Evolutionary conservation across 2,113 vertebrate genomes (phyloP), one percentile per base, ranked within the genome.

Genomic region (Labrus mixtus): DNA sequence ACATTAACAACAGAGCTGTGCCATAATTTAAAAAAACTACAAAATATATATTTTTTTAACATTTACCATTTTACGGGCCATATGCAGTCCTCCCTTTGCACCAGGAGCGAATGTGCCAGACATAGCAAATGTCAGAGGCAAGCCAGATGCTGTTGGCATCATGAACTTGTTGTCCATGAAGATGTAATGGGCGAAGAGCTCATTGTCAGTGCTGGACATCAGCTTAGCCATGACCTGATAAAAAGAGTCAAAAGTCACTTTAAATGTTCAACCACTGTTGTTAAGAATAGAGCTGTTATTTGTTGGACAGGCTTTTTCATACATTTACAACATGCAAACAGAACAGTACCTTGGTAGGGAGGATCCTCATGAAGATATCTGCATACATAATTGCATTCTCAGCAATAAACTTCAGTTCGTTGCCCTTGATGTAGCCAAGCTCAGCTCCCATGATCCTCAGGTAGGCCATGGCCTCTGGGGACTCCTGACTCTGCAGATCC

Each of bases 141-240:
- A 77, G 16, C 97, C 97, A 67, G 93, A 90, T 61, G 95, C 95
- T 1, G 97, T 97, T 82, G 97, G 94, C 66, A 98, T 86, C 54
- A 94, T 92, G 83, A 97, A 96, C 78, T 95, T 94, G 59, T 96
- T 97, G 90, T 98, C 97, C 97, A 97, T 96, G 90, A 98, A 98
- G 70, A 98, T 94, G 91, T 98, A 98, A 84, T 98, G 96, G 72
- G 95, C 87, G 79, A 97, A 97, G 3, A 97, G 74, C 79, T 97
- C 95, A 29, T 67, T 94, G 55, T 92, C 87, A 29, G 91, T 73
- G 13, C 93, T 91, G 43, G 93, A 89, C 22, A 93, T 89, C 12
- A 97, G 64, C n/a, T 84, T 65, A 13, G 91, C 77, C 63, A 91
- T 5, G 12, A 74, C 29, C 92, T 94, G 67, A 61, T 45, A 36